A percentile compares a stretch with the other conserved stretches of the same genome.
phyloP scores from a whole-genome alignment of 2,113 vertebrate species.

The Peromyscus maniculatus region DNA sequence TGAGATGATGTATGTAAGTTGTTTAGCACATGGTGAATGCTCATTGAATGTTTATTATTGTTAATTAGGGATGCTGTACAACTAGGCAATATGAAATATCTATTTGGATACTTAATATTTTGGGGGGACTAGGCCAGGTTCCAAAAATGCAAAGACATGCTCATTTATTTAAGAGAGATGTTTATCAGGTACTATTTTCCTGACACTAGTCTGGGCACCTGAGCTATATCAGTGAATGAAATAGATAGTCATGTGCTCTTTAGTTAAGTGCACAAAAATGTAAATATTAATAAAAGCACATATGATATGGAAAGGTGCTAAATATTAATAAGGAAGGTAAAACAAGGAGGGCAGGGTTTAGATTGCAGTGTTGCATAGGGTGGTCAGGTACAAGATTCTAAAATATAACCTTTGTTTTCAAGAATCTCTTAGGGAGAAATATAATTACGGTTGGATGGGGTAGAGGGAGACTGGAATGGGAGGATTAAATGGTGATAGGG shows the following conservation, averaged over 20 bases:
- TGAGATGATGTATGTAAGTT: slow-evolving; percentile 19
- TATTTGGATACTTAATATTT: slow-evolving; percentile 23
- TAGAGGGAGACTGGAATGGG: neutral
- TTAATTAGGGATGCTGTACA: neutral
- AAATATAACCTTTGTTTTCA: neutral
- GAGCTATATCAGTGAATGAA: neutral
- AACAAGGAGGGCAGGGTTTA: neutral
- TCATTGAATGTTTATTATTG: neutral
- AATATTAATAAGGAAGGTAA: neutral
- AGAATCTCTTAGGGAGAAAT: neutral
- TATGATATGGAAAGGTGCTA: neutral
- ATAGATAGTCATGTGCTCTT: neutral
- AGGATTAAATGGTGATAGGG: neutral
- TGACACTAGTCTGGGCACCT: neutral
- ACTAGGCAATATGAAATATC: neutral
- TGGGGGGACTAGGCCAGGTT: neutral
- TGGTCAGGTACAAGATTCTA: neutral
- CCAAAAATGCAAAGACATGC: neutral
- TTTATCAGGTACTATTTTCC: neutral
- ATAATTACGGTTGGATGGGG: neutral
- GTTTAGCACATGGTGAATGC: neutral
- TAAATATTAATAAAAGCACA: neutral
- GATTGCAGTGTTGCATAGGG: neutral
- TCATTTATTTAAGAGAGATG: neutral
- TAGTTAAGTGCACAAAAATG: neutral